Evolutionary conservation across 2,113 vertebrate genomes (phyloP), one percentile per base, ranked within the genome.

Genomic region (Ia io): DNA sequence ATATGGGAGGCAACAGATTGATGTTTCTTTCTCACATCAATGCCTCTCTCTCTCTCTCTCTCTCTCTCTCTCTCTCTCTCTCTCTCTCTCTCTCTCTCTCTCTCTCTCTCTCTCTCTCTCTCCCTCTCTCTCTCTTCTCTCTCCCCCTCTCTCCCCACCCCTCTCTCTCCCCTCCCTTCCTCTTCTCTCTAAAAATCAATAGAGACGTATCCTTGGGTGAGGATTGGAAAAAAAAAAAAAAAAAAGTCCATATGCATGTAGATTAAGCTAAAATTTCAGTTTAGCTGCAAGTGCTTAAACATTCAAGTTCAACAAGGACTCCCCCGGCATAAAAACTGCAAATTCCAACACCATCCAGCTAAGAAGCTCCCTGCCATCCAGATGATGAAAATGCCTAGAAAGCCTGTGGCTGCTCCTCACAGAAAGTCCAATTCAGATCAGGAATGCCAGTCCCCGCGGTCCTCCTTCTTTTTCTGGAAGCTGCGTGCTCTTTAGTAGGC

Each of bases 231-330:
- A n/a, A n/a, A n/a, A n/a, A n/a, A n/a, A n/a, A 53, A 16, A 10
- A 63, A 63, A 42, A 61, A 53, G 88, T 87, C 22, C 49, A 63
- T 42, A 28, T 28, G 18, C 4, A 6, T 3, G 2, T 2, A 80
- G 42, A 74, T 80, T 9, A 40, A 67, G 25, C 42, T 28, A 73
- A 93, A 61, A 49, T 79, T 65, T 78, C 56, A 71, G 22, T 90
- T 28, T 42, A 32, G 73, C 84, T 94, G 93, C 87, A 96, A 70
- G 32, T 69, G 7, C n/a, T 88, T 78, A 79, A 69, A 59, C 30
- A 16, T 59, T 6, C 35, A 30, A 40, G 4, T n/a, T 63, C 47
- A 91, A 9, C 18, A 22, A 90, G 76, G 6, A 53, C n/a, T 78
- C 30, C 40, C 23, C 74, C 11, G 30, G 49, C n/a, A 8, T 28